These are phyloP conservation scores for Cyclina sinensis DNA, from an alignment of 1,140 invertebrate genomes.

Conservation along the genomic window DNA sequence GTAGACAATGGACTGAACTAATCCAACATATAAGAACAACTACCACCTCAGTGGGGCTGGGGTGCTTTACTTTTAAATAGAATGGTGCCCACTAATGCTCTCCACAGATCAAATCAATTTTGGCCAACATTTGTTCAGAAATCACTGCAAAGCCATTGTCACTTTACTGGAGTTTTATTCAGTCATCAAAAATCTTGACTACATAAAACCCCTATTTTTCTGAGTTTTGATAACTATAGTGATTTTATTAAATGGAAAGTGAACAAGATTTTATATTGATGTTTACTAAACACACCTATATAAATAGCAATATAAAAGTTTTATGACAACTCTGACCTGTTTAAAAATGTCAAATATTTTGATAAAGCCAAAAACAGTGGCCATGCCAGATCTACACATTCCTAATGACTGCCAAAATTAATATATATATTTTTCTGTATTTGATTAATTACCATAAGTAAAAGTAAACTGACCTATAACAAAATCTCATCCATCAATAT, in stretches of 20 bases:
- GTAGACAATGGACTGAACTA: too few species aligned
- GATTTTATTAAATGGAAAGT: not conserved
- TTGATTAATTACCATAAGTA: not conserved
- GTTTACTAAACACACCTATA: conserved; percentile 15
- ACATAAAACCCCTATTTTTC: not conserved
- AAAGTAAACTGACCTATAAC: not conserved
- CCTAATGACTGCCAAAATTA: not conserved
- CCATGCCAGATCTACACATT: not conserved
- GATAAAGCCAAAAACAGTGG: not conserved
- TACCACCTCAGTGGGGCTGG: too few species aligned
- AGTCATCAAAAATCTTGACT: not conserved
- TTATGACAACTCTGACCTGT: conserved; percentile 36
- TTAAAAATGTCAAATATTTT: conserved; percentile 33
- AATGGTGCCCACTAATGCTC: too few species aligned
- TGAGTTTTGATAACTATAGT: not conserved
- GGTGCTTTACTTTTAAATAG: too few species aligned
- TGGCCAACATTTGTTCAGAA: too few species aligned
- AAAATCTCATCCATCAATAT: not conserved
- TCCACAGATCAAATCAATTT: too few species aligned
- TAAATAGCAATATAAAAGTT: conserved; percentile 20
- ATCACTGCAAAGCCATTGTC: not conserved
- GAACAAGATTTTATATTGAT: not conserved
- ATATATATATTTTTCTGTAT: not conserved
- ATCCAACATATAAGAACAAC: too few species aligned
- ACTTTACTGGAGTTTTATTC: not conserved